Base-by-base conservation (phyloP, 2,113 vertebrate species). In the Hyperopisus bebe region DNA sequence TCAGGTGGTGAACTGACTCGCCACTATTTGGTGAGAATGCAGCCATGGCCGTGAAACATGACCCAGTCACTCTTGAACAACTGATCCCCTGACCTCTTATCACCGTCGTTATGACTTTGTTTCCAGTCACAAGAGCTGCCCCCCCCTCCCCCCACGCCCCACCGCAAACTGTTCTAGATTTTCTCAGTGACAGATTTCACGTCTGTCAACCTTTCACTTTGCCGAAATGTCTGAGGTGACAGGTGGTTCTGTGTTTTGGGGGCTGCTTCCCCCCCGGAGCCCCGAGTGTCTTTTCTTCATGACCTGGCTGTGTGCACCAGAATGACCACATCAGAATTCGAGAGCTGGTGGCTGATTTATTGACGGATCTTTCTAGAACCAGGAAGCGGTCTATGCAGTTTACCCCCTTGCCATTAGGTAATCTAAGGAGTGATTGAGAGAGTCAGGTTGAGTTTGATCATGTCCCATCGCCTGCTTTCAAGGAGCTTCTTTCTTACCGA, bases 1-100 rank as follows among this genome's bases (percentile, higher is more conserved):
- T 87, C 85, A 87, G 74, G 3, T 47, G 87, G 21, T 58, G 90
- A 90, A 19, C 83, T 11, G 50, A 74, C 62, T 46, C 90, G 87
- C 88, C 90, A 66, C 80, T 94, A 92, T 86, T 88, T 70, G 42
- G 15, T 92, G 91, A 94, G 91, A 90, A 93, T 91, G 42, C 89
- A 92, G 90, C 88, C 31, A 51, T 86, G 90, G 90, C 94, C 91
- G 91, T 94, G 91, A 94, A 95, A 94, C 90, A 93, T 96, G 95
- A 96, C 92, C 90, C 80, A 85, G 39, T 86, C 87, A 58, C 82
- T 88, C 77, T 48, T 89, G 90, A 92, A 44, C 53, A 42, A 53
- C 47, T 39, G 50, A 53, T 87, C 47, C 53, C 53, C 39, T 74
- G 42, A 15, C 31, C 86, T 27, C 44, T 31, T 48, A 13, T 19